Evolutionary conservation across 37 sponge, comb jelly and placozoan genomes (phyloP), one percentile per base, ranked within the genome.

Genomic region (Dysidea cf. avara): DNA sequence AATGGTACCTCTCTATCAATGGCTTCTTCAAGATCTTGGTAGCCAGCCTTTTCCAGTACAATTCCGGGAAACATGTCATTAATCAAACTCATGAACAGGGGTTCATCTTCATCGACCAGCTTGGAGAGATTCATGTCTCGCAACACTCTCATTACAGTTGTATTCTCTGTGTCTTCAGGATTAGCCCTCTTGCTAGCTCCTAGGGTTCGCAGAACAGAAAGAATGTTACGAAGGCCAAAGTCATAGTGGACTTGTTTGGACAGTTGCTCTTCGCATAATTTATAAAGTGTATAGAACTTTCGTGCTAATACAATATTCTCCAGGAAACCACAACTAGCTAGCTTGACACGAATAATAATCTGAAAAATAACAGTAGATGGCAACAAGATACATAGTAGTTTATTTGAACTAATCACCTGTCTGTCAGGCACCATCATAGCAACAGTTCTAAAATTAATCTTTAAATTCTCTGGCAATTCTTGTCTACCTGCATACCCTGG

Each of bases 401-500:
- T n/a, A n/a, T n/a, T n/a, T n/a, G n/a, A n/a, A n/a, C n/a, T n/a
- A n/a, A n/a, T n/a, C 57, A 88, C 88, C 81, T 93, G 87, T 71
- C 99, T 81, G 74, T 97, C 99, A 16, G 99, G 99, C 12, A 97
- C 99, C 99, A 97, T 97, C 99, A 97, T 97, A 62, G 99, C 99
- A 1, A 97, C 93, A 47, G 99, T 86, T 25, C 99, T 85, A 83
- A 97, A 97, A 59, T 94, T 94, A 53, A 97, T 91, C 83, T 97
- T 97, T 51, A 97, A 71, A 58, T 97, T 97, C 64, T 97, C 99
- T 20, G 94, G 99, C 61, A 97, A 53, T 71, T 97, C 99, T 50
- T 97, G 99, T 21, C 99, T 75, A 16, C 99, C 99, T 52, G 99
- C 99, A 79, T 97, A 97, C n/a, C 99, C 99, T 63, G 99, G 99